phyloP scores from a whole-genome alignment of 2,797 vertebrate genomes.

The Uromys caudimaculatus region DNA sequence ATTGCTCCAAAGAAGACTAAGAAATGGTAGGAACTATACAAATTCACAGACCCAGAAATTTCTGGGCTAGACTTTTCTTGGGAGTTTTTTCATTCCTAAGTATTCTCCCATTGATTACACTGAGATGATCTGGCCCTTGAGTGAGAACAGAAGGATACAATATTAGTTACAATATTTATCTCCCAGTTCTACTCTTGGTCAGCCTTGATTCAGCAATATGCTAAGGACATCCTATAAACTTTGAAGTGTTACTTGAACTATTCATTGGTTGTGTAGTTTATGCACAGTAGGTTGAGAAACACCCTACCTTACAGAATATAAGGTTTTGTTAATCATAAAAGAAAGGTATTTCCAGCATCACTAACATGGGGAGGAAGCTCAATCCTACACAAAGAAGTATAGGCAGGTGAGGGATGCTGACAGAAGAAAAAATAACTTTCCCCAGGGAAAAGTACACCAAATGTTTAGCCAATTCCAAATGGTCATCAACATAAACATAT shows the following conservation, averaged over 20 bases:
- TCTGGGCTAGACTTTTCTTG: not conserved
- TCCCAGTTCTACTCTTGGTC: not conserved
- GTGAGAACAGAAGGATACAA: not conserved
- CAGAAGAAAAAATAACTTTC: not conserved
- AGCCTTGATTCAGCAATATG: not conserved
- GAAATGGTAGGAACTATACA: not conserved
- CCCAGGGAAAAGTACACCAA: not conserved
- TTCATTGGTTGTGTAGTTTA: not conserved
- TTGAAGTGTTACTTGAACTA: not conserved
- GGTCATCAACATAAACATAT: not conserved
- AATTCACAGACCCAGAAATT: slow-evolving; percentile 20
- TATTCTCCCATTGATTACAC: not conserved
- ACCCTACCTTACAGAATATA: not conserved
- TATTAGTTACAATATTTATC: not conserved
- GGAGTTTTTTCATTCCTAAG: not conserved
- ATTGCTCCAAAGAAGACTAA: slow-evolving; percentile 14
- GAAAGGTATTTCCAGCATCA: not conserved
- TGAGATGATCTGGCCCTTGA: not conserved
- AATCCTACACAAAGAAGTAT: not conserved
- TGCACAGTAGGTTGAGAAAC: not conserved
- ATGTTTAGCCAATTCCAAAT: not conserved
- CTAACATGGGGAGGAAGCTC: not conserved
- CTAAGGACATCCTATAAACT: not conserved
- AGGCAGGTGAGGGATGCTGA: not conserved
- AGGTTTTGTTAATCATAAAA: not conserved